Base-by-base conservation (phyloP, 2,888 invertebrate genomes). In the Oligia latruncula region DNA sequence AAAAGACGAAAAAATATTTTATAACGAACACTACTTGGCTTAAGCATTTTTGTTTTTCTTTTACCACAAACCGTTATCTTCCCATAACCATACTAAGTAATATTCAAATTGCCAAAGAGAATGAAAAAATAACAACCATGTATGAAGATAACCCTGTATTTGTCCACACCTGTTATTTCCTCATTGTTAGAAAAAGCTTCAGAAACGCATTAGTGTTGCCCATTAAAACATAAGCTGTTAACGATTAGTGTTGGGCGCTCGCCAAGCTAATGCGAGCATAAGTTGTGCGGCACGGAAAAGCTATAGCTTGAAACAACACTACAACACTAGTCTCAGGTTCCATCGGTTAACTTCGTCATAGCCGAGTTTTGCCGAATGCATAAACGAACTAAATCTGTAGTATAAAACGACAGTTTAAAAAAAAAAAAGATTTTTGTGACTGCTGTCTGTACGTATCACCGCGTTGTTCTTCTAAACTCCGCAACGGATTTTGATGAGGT, bases 211-310 rank as follows among this genome's bases (percentile, higher is more conserved):
- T 89, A 88, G 88, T 46, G 76, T n/a, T 75, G 52, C 71, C 64
- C 82, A 74, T 84, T 83, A 80, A 80, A 80, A 83, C 80, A 78
- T 77, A 81, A 88, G 87, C 86, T 79, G 80, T 71, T 77, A 84
- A 80, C 81, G 83, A 82, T 86, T 83, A 87, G 73, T 80, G 84
- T 82, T 86, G 88, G 88, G 73, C 71, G 55, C 60, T 66, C 55
- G 84, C 89, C 89, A 88, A 88, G 85, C 82, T 86, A 86, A 87
- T 84, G 84, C 74, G 60, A 78, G 76, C 77, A 81, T 86, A 82
- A 88, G 74, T 77, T 77, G 43, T 58, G 67, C 17, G 17, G 35
- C 17, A 60, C 20, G 58, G 23, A 71, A 35, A 13, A 60, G 72
- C 74, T 71, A 49, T 9, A 71, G 71, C 71, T 73, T 9, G 29